Evolutionary conservation across 2,888 invertebrate genomes (phyloP), one percentile per base, ranked within the genome.

Genomic region (Dolichopus griseipennis): DNA sequence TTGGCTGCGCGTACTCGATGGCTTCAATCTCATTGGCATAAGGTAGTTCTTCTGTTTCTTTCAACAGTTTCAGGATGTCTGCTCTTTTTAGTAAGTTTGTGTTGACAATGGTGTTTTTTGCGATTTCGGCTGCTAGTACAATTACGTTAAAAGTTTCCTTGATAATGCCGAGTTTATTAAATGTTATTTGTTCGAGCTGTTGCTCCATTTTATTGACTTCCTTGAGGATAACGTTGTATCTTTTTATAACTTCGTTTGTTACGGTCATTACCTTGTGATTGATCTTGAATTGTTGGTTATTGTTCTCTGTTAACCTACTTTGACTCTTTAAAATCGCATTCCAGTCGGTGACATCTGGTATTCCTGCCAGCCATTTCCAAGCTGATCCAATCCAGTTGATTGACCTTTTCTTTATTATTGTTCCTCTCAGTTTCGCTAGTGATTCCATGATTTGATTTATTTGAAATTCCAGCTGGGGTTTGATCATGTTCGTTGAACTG

Each of bases 371-470:
- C 65, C 65, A 65, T 22, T 65, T 65, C 65, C 65, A 65, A 41
- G 41, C 65, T 21, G 65, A 4, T 20, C 41, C 67, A 61, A 69
- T 67, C 69, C 69, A 69, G 37, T 69, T 66, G 2, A 67, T 69
- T 15, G 69, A 65, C 37, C 67, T 64, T 64, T 67, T n/a, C 20
- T 22, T 69, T 15, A 18, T 8, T 6, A 1, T 21, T 37, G 4
- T 64, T 10, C 64, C 64, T 15, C 61, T 67, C 63, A 67, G 37
- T 67, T 67, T 64, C 5, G 61, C 8, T n/a, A 67, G n/a, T 20
- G 62, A 43, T 43, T 41, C 37, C 20, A 41, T n/a, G 3, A 65
- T 65, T 43, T 65, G 41, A 15, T 22, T 12, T 15, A 41, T 12
- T 37, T 65, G 41, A 2, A 20, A 20, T 41, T 9, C 1, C 9